Base-by-base conservation (phyloP, 1,140 invertebrate species). In the Lordiphosa mommai region DNA sequence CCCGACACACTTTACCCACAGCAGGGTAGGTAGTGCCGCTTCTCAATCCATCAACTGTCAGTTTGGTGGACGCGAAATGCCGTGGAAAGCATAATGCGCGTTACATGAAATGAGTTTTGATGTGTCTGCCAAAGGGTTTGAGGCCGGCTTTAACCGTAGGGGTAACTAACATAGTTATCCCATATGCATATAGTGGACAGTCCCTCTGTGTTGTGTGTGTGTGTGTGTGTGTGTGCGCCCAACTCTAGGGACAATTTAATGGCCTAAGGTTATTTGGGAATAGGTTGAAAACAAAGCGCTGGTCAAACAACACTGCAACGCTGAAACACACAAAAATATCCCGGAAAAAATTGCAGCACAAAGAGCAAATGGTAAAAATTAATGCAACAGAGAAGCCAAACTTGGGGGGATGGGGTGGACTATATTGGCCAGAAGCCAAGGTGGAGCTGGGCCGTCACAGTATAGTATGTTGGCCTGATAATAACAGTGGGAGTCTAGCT, bases 41-140 rank as follows among this genome's bases (percentile, higher is more conserved):
- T 38, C 66, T 53, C 63, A 66, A 67, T 50, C 52, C 72, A 48
- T 55, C 63, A 65, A 59, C 60, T 84, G 79, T 69, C 68, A 65
- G 79, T 85, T 36, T 60, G 52, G 65, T 66, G 72, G 64, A 77
- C 79, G 77, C 72, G 72, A 77, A 80, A 52, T 70, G 77, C 77
- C 68, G 71, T 84, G 68, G 64, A 76, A 77, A 77, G 56, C 72
- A 84, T 85, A 77, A 85, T 84, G 68, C 77, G 77, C 72, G 72
- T 72, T 67, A 72, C 77, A 59, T 57, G 68, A 84, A 85, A 85
- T 84, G 77, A 77, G 77, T 77, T 77, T 70, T 85, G 72, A 77
- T 77, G 64, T 69, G 64, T 69, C 72, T 66, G 48, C 61, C 38
- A 33, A 29, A 44, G 49, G 64, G 61, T 66, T 58, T 41, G 47